phyloP scores from a whole-genome alignment of 2,888 invertebrate species.

The Cloeon dipterum region DNA sequence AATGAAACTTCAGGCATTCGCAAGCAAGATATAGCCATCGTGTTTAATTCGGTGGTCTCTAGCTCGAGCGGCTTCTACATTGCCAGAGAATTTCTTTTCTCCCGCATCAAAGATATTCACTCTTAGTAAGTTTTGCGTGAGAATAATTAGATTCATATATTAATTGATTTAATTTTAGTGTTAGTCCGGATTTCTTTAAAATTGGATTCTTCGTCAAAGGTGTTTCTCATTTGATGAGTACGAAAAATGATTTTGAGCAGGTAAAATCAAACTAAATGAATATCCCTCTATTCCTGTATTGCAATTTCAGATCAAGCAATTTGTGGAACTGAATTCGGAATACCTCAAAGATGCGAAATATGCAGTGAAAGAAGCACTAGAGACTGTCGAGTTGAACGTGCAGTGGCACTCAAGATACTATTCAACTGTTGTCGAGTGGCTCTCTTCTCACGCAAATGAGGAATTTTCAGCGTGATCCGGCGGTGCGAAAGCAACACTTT shows the following conservation, averaged over 20 bases:
- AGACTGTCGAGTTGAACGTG: slow-evolving; percentile 46
- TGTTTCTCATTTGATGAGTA: slow-evolving; percentile 24
- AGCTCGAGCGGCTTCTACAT: slow-evolving; percentile 44
- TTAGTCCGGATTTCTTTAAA: slow-evolving; percentile 12
- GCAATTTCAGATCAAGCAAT: slow-evolving; percentile 27
- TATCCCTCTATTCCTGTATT: slow-evolving; percentile 4
- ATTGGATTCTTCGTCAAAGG: slow-evolving; percentile 21
- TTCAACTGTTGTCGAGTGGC: slow-evolving; percentile 7
- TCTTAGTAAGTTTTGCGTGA: slow-evolving; percentile 49
- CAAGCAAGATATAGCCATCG: slow-evolving; percentile 38
- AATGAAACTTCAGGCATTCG: slow-evolving; percentile 36
- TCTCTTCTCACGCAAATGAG: not conserved
- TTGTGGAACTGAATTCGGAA: slow-evolving; percentile 26
- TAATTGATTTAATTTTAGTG: not conserved
- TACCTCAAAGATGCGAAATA: slow-evolving; percentile 41
- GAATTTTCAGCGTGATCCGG: not conserved
- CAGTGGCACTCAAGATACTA: slow-evolving; percentile 43
- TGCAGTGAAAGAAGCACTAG: slow-evolving; percentile 45
- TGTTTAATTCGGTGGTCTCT: slow-evolving; percentile 35
- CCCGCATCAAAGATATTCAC: slow-evolving; percentile 34
- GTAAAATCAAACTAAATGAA: slow-evolving; percentile 11
- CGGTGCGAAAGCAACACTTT: too few relatives aligned
- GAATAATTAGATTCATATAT: not conserved
- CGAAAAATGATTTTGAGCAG: slow-evolving; percentile 19
- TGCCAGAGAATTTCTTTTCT: slow-evolving; percentile 44